These are phyloP conservation scores for Plumapathes pennacea DNA, from an alignment of 92 coral and sea anemone genomes.

Conservation along the genomic window DNA sequence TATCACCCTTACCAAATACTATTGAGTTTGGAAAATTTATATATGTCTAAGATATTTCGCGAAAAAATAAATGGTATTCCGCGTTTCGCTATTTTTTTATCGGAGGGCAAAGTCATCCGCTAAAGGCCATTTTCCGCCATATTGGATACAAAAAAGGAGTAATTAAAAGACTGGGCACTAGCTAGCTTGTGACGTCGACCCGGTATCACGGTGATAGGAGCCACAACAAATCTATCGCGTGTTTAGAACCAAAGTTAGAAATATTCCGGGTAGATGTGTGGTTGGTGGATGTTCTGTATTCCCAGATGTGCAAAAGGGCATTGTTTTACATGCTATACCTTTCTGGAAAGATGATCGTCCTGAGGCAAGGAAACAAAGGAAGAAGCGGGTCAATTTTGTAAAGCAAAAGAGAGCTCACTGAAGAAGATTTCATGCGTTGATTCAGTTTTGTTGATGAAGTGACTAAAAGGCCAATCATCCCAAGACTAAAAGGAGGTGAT, in stretches of 20 bases:
- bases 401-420: conserved; percentile 6
- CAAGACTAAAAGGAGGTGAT: conserved; percentile 11
- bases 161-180: conserved; percentile 24
- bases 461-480: background rate
- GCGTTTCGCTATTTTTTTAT: conserved; percentile 3
- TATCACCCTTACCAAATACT: conserved; percentile 5
- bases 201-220: conserved; percentile 6
- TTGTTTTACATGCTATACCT: conserved; percentile 19
- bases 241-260: too few relatives aligned
- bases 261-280: conserved; percentile 49
- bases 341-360: conserved; percentile 22
- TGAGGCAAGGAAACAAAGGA: conserved; percentile 25
- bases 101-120: conserved; percentile 2
- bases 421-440: background rate
- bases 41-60: conserved; percentile 3
- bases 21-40: conserved; percentile 9
- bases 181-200: conserved; percentile 43
- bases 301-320: conserved; percentile 29
- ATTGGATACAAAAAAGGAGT: conserved; percentile 23
- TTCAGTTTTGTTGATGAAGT: conserved; percentile 1
- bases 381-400: conserved; percentile 31
- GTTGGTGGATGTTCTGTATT: conserved; percentile 50
- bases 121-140: conserved; percentile 15
- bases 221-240: too few relatives aligned
- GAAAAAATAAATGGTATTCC: conserved; percentile 16